These are phyloP conservation scores for Clarias batrachus DNA, from an alignment of 2,113 vertebrate species.

Conservation along the genomic window DNA sequence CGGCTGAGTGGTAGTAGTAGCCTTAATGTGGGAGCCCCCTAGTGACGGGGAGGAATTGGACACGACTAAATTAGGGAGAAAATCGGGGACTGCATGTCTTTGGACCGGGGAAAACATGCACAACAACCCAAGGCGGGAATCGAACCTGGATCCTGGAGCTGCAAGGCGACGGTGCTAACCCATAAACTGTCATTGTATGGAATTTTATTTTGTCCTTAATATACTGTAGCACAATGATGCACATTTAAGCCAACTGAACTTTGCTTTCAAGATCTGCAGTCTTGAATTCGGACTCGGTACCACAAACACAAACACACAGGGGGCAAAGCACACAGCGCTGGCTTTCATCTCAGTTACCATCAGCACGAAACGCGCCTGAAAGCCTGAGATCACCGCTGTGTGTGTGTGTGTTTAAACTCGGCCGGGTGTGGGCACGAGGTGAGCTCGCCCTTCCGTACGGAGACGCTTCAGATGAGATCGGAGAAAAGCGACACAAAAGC, in stretches of 20 bases:
- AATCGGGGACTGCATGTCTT: too few relatives aligned
- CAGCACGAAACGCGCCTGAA: constrained; percentile 17
- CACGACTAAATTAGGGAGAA: too few relatives aligned
- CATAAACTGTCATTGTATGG: too few relatives aligned
- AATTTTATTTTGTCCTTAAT: not conserved
- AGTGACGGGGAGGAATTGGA: too few relatives aligned
- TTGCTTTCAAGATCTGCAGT: not conserved
- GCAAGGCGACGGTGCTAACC: too few relatives aligned
- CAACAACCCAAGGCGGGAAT: too few relatives aligned
- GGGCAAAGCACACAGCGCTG: not conserved
- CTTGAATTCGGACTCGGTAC: not conserved
- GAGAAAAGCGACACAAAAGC: not conserved
- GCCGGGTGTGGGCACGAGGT: constrained; percentile 7
- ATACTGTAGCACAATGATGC: not conserved
- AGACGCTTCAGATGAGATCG: not conserved
- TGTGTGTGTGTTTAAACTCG: not conserved
- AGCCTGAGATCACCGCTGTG: not conserved
- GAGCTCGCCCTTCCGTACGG: not conserved
- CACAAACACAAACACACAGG: not conserved
- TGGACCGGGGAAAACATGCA: too few relatives aligned
- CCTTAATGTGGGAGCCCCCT: too few relatives aligned
- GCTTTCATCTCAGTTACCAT: constrained; percentile 22
- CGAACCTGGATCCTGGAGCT: too few relatives aligned
- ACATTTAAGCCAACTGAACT: not conserved
- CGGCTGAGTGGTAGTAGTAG: too few relatives aligned